These are phyloP conservation scores for Oreochromis spilurus DNA, from an alignment of 2,113 vertebrate genomes.

Conservation along the genomic window DNA sequence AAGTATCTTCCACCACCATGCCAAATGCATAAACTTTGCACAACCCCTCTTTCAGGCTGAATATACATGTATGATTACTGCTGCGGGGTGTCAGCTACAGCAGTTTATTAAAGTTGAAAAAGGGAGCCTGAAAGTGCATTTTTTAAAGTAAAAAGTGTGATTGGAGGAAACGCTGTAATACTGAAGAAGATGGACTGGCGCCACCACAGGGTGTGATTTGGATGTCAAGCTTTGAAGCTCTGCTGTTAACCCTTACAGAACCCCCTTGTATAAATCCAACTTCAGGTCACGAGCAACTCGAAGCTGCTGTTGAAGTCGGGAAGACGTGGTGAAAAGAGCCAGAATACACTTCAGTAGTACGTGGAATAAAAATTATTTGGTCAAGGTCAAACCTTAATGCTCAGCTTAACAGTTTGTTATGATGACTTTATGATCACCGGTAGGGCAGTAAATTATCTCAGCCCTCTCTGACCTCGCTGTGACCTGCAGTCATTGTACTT, in stretches of 20 bases:
- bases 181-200: background rate
- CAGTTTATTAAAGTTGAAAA: background rate
- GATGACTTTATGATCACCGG: background rate
- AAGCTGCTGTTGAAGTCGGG: background rate
- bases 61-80: background rate
- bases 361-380: background rate
- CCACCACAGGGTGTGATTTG: background rate
- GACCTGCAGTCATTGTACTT: background rate
- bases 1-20: background rate
- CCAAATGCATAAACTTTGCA: background rate
- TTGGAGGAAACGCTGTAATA: background rate
- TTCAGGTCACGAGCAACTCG: background rate
- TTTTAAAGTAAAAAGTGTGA: background rate
- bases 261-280: background rate
- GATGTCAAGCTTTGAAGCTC: background rate
- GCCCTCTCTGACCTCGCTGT: background rate
- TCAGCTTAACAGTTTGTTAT: background rate
- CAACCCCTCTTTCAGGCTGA: background rate
- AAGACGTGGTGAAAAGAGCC: background rate
- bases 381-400: background rate
- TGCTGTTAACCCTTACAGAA: background rate
- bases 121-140: background rate
- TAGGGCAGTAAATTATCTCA: slow-evolving; percentile 1
- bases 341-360: background rate
- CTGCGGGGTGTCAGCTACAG: background rate